Percentiles rank a stretch among this genome's conserved stretches.
phyloP scores from a whole-genome alignment of 30 jellyfish, hydroid and myxozoan genomes.

The Nemopilema nomurai region DNA sequence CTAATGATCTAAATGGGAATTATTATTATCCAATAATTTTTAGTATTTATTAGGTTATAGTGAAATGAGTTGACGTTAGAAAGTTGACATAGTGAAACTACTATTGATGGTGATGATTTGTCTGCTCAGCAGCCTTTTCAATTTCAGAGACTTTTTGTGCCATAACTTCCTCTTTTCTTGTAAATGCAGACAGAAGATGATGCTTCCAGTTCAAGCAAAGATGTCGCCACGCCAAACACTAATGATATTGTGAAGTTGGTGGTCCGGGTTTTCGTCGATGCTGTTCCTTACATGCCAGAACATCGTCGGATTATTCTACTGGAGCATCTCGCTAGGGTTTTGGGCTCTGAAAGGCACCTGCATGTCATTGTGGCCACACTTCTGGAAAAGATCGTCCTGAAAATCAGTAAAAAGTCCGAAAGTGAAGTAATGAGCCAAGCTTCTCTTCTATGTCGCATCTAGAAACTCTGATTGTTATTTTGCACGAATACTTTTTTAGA shows the following conservation, averaged over 20 bases:
- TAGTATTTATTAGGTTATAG: too few species aligned
- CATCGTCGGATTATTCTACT: constrained; percentile 87
- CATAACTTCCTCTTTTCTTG: neutral
- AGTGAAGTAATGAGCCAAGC: neutral
- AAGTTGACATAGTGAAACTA: too few species aligned
- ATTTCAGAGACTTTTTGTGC: neutral
- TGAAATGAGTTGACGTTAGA: too few species aligned
- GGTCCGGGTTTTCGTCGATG: constrained; percentile 91
- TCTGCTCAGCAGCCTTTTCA: too few species aligned
- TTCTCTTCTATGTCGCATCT: too few species aligned
- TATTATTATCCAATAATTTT: too few species aligned
- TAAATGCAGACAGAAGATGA: neutral
- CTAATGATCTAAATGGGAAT: too few species aligned
- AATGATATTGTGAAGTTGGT: constrained; percentile 67
- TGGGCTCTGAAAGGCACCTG: constrained; percentile 60
- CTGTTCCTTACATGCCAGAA: constrained; percentile 95
- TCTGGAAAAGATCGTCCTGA: constrained; percentile 57
- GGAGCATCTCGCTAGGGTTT: constrained; percentile 67
- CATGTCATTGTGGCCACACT: constrained; percentile 62
- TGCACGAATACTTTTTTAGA: too few species aligned
- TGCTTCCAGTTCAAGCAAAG: constrained; percentile 2
- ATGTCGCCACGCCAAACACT: constrained; percentile 5
- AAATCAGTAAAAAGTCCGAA: constrained; percentile 7
- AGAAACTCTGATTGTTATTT: too few species aligned
- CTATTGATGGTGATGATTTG: too few species aligned